These are phyloP conservation scores for Elachura formosa DNA, from an alignment of 2,113 vertebrate genomes.

Conservation along the genomic window DNA sequence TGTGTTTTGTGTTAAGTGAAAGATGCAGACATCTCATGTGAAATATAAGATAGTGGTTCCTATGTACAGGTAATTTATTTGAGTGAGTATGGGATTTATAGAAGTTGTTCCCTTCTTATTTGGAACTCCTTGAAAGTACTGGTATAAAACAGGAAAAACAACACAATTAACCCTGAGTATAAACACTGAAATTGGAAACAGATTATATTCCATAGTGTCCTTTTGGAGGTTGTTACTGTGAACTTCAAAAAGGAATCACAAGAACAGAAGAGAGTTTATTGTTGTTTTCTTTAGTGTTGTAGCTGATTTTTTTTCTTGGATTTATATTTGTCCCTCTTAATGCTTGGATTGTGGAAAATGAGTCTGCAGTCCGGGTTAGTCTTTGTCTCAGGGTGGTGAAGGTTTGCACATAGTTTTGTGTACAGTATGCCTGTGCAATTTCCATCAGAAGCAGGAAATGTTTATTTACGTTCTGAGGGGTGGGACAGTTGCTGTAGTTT, in stretches of 20 bases:
- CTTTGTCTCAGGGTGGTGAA: neutral
- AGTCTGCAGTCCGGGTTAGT: neutral
- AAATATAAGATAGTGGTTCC: neutral
- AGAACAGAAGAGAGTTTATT: neutral
- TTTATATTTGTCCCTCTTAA: neutral
- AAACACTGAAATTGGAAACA: constrained; percentile 15
- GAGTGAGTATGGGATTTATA: neutral
- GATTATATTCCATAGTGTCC: neutral
- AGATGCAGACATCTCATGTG: neutral
- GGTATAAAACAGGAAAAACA: constrained; percentile 37
- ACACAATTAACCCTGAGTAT: neutral
- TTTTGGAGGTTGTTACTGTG: neutral
- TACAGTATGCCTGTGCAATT: constrained; percentile 31
- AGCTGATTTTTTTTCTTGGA: neutral
- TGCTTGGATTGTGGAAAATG: neutral
- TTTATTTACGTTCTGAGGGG: constrained; percentile 84
- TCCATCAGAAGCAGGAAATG: constrained; percentile 87
- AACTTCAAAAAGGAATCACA: constrained; percentile 10
- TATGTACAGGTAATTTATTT: neutral
- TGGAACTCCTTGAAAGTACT: neutral
- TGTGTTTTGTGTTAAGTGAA: neutral
- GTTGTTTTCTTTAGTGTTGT: neutral
- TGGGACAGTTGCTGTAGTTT: constrained; percentile 77
- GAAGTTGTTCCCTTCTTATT: neutral
- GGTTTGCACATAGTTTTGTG: neutral